Percentiles rank a stretch among this genome's conserved stretches.
These are phyloP conservation scores for Chaetorhynchus papuensis DNA, from an alignment of 2,113 vertebrate genomes.

Conservation along the genomic window DNA sequence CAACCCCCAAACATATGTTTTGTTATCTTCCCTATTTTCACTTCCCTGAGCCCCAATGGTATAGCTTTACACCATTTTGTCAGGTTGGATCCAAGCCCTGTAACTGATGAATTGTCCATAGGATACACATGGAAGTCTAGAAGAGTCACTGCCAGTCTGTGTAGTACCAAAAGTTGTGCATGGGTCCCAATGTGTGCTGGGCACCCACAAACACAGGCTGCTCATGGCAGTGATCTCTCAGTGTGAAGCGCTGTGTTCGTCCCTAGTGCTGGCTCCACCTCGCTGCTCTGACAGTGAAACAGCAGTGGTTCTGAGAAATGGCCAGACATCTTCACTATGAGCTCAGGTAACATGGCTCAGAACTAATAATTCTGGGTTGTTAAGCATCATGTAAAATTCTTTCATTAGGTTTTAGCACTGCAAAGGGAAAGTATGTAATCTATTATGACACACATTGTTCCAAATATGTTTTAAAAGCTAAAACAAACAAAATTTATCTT, in stretches of 20 bases:
- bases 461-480: neutral
- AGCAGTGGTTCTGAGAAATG: neutral
- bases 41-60: neutral
- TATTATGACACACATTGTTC: neutral
- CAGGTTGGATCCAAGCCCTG: neutral
- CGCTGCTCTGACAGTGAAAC: neutral
- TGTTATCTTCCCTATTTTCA: neutral
- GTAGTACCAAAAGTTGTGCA: neutral
- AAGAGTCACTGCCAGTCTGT: neutral
- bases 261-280: neutral
- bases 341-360: neutral
- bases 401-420: neutral
- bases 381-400: neutral
- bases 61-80: neutral
- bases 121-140: neutral
- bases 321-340: neutral
- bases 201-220: neutral
- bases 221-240: neutral
- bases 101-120: neutral
- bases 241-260: accelerated
- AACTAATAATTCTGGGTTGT: neutral
- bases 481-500: neutral
- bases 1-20: neutral
- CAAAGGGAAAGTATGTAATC: neutral
- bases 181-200: neutral